phyloP scores from a whole-genome alignment of 2,113 vertebrate genomes.

The Ceyx margarethae region DNA sequence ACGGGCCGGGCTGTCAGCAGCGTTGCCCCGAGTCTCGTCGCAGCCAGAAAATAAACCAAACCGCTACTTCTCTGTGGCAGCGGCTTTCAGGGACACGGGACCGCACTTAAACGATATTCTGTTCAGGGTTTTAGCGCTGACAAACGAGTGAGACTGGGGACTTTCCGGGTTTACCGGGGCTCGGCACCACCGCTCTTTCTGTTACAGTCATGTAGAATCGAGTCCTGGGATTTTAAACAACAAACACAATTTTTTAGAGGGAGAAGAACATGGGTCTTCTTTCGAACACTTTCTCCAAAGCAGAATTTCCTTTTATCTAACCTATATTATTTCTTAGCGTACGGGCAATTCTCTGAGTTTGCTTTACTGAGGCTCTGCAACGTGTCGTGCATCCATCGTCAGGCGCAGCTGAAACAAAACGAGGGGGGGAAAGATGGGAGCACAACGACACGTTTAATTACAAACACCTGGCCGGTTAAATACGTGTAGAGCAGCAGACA shows the following conservation, averaged over 20 bases:
- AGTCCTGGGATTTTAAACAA: neutral
- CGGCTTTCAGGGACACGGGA: neutral
- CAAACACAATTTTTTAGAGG: neutral
- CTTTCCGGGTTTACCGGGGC: neutral
- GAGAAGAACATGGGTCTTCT: neutral
- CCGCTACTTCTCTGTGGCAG: neutral
- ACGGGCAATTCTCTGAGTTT: neutral
- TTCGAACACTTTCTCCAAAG: neutral
- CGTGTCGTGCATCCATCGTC: neutral
- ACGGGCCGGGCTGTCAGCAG: neutral
- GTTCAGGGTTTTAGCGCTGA: neutral
- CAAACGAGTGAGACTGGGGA: neutral
- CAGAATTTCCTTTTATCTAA: neutral
- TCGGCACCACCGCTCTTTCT: neutral
- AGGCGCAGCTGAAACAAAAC: neutral
- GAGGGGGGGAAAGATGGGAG: neutral
- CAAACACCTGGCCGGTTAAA: neutral
- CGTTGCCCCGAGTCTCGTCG: neutral
- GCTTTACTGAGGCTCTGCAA: neutral
- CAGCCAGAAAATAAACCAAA: neutral
- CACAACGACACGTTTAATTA: neutral
- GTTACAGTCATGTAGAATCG: neutral
- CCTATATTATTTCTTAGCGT: fast-evolving
- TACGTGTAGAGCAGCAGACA: neutral
- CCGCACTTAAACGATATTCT: neutral